Percentiles rank a stretch among this genome's conserved stretches.
Conservation (phyloP, 2,113 vertebrate genomes). For the Sylvilagus bachmani region DNA sequence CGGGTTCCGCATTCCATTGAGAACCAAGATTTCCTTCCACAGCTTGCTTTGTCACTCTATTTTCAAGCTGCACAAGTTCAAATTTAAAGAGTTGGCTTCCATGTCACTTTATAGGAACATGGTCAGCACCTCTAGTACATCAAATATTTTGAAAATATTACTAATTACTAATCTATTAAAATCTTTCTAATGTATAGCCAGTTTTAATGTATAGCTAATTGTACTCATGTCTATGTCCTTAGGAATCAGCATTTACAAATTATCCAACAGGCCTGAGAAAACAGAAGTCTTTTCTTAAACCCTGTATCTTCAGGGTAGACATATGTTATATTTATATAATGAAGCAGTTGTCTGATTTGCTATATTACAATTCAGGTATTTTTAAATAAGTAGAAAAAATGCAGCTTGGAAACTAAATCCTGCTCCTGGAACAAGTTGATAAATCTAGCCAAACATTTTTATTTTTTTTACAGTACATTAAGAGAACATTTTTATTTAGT, state of each 20-base stretch:
- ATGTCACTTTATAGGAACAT: conserved; percentile 26
- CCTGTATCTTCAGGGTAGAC: conserved; percentile 43
- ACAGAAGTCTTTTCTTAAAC: neutral
- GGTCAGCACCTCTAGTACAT: neutral
- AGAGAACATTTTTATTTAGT: conserved; percentile 87
- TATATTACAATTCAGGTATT: conserved; percentile 72
- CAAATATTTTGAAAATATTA: conserved; percentile 29
- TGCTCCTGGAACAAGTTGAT: conserved; percentile 82
- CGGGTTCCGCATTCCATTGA: neutral
- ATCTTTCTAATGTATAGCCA: neutral
- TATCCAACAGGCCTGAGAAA: neutral
- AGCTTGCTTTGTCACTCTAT: neutral
- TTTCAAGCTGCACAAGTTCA: neutral
- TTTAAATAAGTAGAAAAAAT: conserved; percentile 81
- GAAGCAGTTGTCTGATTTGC: conserved; percentile 68
- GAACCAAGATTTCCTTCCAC: neutral
- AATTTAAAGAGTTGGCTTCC: conserved; percentile 5
- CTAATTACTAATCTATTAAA: conserved; percentile 36
- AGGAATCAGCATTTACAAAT: neutral
- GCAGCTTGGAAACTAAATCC: conserved; percentile 69
- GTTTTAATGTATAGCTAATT: conserved; percentile 1
- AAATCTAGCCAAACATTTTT: conserved; percentile 86
- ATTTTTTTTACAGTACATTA: conserved; percentile 85
- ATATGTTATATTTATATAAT: conserved; percentile 68
- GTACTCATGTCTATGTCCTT: neutral